Evolutionary conservation across 2,113 vertebrate species (phyloP).

Genomic region (Apistogramma diplotaenia): DNA sequence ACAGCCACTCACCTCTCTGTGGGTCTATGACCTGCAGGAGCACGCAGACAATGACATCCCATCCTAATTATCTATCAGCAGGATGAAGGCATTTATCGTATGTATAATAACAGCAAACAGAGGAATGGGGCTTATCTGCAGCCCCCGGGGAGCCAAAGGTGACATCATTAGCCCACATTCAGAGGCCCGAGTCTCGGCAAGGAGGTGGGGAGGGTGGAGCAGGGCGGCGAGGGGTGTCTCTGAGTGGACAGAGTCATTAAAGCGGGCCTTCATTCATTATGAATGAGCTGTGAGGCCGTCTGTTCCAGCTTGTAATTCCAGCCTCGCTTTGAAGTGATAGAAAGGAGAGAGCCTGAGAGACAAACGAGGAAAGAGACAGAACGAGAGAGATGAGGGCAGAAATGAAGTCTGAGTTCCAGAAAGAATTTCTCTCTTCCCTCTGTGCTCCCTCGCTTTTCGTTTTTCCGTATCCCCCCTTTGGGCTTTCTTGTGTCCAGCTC

Average conservation of each 20-base stretch:
- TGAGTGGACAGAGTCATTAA: slow-evolving; percentile 63
- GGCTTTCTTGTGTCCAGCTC: background rate
- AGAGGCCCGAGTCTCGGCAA: slow-evolving; percentile 3
- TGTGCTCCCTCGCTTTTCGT: background rate
- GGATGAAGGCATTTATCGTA: slow-evolving; percentile 42
- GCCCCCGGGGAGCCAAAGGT: slow-evolving; percentile 38
- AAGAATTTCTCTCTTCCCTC: background rate
- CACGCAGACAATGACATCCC: slow-evolving; percentile 8
- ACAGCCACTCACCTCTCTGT: background rate
- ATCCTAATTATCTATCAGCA: slow-evolving; percentile 39
- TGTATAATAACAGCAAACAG: slow-evolving; percentile 52
- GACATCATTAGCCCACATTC: slow-evolving; percentile 63
- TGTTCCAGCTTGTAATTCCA: slow-evolving; percentile 54
- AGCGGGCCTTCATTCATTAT: slow-evolving; percentile 64
- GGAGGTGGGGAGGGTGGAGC: slow-evolving; percentile 6
- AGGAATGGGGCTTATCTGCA: slow-evolving; percentile 20
- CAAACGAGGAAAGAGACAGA: background rate
- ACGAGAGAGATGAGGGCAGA: background rate
- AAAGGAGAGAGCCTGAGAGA: slow-evolving; percentile 22
- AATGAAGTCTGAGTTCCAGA: background rate
- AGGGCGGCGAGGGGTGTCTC: slow-evolving; percentile 5
- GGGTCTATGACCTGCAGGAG: background rate
- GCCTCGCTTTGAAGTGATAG: slow-evolving; percentile 61
- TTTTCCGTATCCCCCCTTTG: background rate
- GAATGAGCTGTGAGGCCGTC: slow-evolving; percentile 60